Evolutionary conservation across 2,888 invertebrate genomes (phyloP).

Genomic region (Tuta absoluta): DNA sequence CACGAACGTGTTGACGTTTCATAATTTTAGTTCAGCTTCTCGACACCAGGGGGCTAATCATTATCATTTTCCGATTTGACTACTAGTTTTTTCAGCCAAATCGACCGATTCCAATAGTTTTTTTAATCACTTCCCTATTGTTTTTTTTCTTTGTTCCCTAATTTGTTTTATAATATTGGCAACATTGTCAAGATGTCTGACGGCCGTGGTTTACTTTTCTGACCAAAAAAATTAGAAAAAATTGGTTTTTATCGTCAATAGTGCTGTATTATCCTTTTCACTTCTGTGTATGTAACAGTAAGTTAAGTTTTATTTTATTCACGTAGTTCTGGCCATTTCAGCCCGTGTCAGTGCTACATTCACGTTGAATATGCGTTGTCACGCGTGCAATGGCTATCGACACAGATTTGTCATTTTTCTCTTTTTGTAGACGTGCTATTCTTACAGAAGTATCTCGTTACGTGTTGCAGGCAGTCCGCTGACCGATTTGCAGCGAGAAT

Average conservation of each 20-base stretch:
- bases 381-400: constrained; percentile 80
- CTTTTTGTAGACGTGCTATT: constrained; percentile 77
- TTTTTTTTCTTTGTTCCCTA: constrained; percentile 35
- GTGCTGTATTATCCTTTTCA: constrained; percentile 47
- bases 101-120: constrained; percentile 22
- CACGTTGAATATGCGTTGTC: constrained; percentile 75
- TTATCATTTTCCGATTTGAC: constrained; percentile 28
- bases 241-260: constrained; percentile 51
- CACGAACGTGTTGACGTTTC: constrained; percentile 78
- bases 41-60: constrained; percentile 48
- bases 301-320: constrained; percentile 53
- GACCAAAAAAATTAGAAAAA: constrained; percentile 62
- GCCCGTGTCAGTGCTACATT: constrained; percentile 42
- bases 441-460: constrained; percentile 78
- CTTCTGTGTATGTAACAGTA: constrained; percentile 67
- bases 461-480: constrained; percentile 71
- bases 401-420: constrained; percentile 79
- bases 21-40: constrained; percentile 61
- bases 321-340: constrained; percentile 39
- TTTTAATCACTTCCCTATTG: not conserved
- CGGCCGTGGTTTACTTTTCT: constrained; percentile 68
- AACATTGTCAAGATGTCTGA: constrained; percentile 74
- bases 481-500: constrained; percentile 73
- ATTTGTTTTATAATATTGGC: constrained; percentile 51
- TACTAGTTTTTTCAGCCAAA: constrained; percentile 31